Evolutionary conservation across 1,140 invertebrate species (phyloP).

Genomic region (Eubasilissa regina): DNA sequence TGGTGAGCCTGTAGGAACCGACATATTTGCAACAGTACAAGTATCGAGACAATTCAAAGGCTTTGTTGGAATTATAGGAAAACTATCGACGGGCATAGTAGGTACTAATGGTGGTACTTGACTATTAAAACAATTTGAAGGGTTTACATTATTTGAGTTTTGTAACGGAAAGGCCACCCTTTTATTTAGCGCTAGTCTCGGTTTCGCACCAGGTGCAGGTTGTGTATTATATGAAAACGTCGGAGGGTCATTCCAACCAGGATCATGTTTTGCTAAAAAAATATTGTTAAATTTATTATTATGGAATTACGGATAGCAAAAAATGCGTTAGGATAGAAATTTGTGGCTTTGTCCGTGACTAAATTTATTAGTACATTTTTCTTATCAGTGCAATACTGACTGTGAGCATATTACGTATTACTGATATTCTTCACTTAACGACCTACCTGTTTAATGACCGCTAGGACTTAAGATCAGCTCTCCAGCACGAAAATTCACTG

Average conservation of each 20-base stretch:
- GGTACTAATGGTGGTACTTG: conserved; percentile 34
- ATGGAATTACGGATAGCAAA: too few species aligned
- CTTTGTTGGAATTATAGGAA: not conserved
- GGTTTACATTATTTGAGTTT: conserved; percentile 58
- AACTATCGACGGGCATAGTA: conserved; percentile 49
- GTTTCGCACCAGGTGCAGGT: conserved; percentile 66
- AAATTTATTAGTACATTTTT: too few species aligned
- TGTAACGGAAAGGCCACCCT: conserved; percentile 71
- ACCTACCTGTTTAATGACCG: too few species aligned
- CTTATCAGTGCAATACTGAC: too few species aligned
- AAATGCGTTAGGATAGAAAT: too few species aligned
- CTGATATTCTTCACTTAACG: too few species aligned
- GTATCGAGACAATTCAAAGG: not conserved
- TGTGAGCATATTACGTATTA: too few species aligned
- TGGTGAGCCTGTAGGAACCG: not conserved
- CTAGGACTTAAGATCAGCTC: too few species aligned
- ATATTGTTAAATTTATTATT: too few species aligned
- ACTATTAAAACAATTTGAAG: conserved; percentile 23
- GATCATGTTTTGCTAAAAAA: conserved; percentile 68
- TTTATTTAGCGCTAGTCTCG: conserved; percentile 71
- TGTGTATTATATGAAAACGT: conserved; percentile 67
- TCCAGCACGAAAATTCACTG: too few species aligned
- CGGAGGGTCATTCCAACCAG: conserved; percentile 75
- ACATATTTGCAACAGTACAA: not conserved
- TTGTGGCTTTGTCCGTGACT: too few species aligned